Conservation (phyloP, 2,113 vertebrate species). For the Anthoscopus minutus region DNA sequence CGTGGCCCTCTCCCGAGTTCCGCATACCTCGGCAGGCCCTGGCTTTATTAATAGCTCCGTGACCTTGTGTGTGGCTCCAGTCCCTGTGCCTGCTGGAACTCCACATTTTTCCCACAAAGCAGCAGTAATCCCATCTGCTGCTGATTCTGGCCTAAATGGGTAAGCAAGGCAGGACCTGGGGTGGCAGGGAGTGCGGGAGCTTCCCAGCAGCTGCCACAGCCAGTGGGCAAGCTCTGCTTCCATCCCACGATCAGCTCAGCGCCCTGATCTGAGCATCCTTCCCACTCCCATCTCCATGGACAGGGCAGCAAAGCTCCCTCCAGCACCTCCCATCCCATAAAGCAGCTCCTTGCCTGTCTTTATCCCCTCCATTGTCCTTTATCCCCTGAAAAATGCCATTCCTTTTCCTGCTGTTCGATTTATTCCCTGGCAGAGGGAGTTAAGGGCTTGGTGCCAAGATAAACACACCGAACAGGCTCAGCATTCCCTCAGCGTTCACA, state of each 20-base stretch:
- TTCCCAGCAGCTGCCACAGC: background rate
- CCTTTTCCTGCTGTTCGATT: background rate
- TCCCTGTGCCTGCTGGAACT: background rate
- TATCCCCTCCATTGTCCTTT: background rate
- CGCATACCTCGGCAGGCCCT: background rate
- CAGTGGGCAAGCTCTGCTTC: background rate
- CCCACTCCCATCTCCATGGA: rapidly evolving
- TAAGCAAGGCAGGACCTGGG: background rate
- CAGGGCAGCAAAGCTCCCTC: background rate
- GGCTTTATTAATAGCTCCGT: background rate
- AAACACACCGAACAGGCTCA: background rate
- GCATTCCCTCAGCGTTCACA: background rate
- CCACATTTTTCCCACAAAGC: slow-evolving; percentile 21
- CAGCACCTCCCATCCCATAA: background rate
- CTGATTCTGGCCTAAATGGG: background rate
- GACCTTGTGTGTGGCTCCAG: background rate
- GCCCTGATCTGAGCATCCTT: background rate
- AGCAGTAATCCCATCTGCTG: slow-evolving; percentile 23
- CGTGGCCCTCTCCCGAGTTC: rapidly evolving
- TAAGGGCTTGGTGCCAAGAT: background rate
- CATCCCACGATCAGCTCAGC: background rate
- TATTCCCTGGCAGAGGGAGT: background rate
- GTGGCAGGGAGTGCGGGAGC: background rate
- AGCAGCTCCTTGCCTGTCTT: background rate
- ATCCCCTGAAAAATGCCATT: background rate